Evolutionary conservation across 2,888 invertebrate species (phyloP).

Genomic region (Pardosa pseudoannulata): DNA sequence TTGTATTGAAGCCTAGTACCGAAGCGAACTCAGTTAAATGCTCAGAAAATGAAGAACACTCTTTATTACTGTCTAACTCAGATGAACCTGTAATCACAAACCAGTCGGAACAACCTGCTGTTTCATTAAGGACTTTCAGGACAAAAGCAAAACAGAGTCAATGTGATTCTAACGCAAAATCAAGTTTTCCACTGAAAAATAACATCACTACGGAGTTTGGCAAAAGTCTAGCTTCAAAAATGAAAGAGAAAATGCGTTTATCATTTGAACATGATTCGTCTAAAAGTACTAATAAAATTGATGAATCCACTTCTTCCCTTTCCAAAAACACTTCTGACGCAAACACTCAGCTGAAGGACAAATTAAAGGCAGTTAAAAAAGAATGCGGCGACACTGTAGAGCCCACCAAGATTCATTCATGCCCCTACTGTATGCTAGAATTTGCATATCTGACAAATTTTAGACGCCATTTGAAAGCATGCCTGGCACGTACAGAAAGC

Average conservation of each 20-base stretch:
- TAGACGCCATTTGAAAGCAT: slow-evolving; percentile 57
- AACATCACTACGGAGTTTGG: background rate
- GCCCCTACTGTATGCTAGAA: slow-evolving; percentile 69
- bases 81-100: too few relatives aligned
- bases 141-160: too few relatives aligned
- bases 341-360: background rate
- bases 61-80: too few relatives aligned
- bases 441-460: slow-evolving; percentile 73
- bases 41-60: too few relatives aligned
- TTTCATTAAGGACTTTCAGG: too few relatives aligned
- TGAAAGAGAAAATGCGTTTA: slow-evolving; percentile 17
- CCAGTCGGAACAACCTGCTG: too few relatives aligned
- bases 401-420: slow-evolving; percentile 29
- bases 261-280: background rate
- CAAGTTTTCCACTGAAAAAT: background rate
- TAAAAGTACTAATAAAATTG: background rate
- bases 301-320: too few relatives aligned
- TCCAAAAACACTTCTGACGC: background rate
- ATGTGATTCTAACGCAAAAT: too few relatives aligned
- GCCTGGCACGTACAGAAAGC: slow-evolving; percentile 9
- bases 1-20: too few relatives aligned
- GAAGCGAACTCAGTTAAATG: too few relatives aligned
- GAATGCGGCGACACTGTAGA: slow-evolving; percentile 27
- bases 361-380: slow-evolving; percentile 13
- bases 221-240: background rate